Percentiles rank a stretch among this genome's conserved stretches.
These are phyloP conservation scores for Aptenodytes patagonicus DNA, from an alignment of 2,113 vertebrate species.

Conservation along the genomic window DNA sequence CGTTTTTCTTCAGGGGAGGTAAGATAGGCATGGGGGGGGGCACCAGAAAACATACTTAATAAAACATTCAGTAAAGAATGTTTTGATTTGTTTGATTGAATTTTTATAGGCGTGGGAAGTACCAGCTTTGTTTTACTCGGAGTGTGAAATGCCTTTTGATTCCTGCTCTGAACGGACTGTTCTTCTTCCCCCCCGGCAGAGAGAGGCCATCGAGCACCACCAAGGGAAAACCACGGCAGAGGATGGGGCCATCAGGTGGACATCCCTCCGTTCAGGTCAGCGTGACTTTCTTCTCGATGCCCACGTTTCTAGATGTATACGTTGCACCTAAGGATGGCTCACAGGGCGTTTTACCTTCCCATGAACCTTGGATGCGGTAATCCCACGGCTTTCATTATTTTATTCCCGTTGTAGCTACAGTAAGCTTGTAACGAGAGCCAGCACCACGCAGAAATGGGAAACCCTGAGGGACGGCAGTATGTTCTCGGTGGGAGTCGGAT, in stretches of 20 bases:
- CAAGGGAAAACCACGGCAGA: neutral
- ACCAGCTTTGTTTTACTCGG: neutral
- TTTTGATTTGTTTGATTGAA: neutral
- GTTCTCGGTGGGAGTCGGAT: neutral
- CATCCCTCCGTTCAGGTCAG: neutral
- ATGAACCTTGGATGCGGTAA: neutral
- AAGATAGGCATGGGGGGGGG: neutral
- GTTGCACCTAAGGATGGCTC: neutral
- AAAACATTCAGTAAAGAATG: neutral
- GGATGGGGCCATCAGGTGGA: neutral
- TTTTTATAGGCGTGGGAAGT: neutral
- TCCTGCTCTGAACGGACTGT: neutral
- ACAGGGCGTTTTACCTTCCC: neutral
- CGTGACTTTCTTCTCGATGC: neutral
- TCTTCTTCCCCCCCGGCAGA: neutral
- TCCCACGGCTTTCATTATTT: neutral
- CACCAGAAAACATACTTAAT: neutral
- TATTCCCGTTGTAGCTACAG: neutral
- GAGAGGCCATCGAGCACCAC: neutral
- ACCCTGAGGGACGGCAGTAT: neutral
- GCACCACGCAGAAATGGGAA: neutral
- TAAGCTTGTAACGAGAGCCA: neutral
- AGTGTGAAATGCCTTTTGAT: neutral
- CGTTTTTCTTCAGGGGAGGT: neutral
- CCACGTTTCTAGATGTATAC: neutral